A percentile compares a stretch with the other conserved stretches of the same genome.
Evolutionary conservation across 2,113 vertebrate genomes (phyloP).

Genomic region (Podocnemis expansa): DNA sequence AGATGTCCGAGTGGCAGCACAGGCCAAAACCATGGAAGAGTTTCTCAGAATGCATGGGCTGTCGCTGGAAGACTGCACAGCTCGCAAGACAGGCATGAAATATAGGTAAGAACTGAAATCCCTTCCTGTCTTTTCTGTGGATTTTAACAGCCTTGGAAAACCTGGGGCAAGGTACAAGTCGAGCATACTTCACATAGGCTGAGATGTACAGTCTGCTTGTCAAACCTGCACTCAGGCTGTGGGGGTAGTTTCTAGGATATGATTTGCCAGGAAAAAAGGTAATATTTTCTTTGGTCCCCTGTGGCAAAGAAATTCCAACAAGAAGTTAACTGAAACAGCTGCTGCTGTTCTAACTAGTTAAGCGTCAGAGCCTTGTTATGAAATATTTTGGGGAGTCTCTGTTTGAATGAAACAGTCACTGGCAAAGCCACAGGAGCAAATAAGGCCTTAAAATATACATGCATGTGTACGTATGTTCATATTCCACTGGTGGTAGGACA

Average conservation of each 20-base stretch:
- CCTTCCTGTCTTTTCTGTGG: not conserved
- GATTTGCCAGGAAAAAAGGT: too few relatives aligned
- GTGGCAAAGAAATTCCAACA: not conserved
- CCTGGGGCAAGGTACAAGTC: not conserved
- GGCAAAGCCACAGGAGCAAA: not conserved
- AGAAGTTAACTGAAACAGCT: not conserved
- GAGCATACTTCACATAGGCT: not conserved
- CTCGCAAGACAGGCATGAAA: conserved; percentile 92
- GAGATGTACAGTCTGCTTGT: not conserved
- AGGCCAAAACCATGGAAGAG: conserved; percentile 95
- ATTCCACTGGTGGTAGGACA: not conserved
- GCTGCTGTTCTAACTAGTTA: not conserved
- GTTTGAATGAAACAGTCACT: not conserved
- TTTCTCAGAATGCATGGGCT: conserved; percentile 96
- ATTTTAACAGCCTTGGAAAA: not conserved
- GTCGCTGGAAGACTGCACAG: conserved; percentile 90
- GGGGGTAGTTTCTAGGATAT: not conserved
- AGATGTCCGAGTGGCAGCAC: conserved; percentile 89
- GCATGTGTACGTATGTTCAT: not conserved
- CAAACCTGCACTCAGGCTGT: not conserved
- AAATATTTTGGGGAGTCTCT: not conserved
- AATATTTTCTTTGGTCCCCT: not conserved
- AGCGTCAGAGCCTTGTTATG: too few relatives aligned
- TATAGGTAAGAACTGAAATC: conserved; percentile 90
- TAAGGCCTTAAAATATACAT: too few relatives aligned